Conservation (phyloP, 2,113 vertebrate genomes). For the Tetrax tetrax region DNA sequence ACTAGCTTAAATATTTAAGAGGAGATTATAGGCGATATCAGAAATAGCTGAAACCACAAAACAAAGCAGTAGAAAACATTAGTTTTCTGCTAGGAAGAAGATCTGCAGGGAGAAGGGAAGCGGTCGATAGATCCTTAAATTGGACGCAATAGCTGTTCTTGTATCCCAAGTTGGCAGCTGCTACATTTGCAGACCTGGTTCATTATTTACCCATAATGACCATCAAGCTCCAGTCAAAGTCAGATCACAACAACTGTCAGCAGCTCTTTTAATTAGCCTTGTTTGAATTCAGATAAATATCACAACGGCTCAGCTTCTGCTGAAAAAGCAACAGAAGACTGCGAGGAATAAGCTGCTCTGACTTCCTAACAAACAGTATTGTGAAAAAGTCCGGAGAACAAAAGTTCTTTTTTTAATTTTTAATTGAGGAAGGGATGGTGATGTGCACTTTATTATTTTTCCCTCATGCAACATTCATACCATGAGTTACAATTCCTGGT, state of each 20-base stretch:
- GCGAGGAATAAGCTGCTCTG: slow-evolving; percentile 49
- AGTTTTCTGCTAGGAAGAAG: slow-evolving; percentile 77
- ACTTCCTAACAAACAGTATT: slow-evolving; percentile 38
- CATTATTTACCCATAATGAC: slow-evolving; percentile 94
- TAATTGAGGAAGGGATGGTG: neutral
- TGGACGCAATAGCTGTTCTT: slow-evolving; percentile 84
- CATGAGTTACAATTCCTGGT: neutral
- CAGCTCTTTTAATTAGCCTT: slow-evolving; percentile 89
- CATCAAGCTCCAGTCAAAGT: slow-evolving; percentile 89
- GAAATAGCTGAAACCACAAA: slow-evolving; percentile 88
- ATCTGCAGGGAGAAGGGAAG: slow-evolving; percentile 84
- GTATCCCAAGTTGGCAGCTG: slow-evolving; percentile 85
- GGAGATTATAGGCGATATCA: slow-evolving; percentile 80
- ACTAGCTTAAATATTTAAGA: slow-evolving; percentile 91
- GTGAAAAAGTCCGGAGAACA: neutral
- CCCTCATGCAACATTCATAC: neutral
- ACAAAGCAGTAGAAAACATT: slow-evolving; percentile 80
- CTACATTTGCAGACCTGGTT: slow-evolving; percentile 87
- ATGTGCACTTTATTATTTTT: neutral
- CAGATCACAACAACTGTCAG: slow-evolving; percentile 91
- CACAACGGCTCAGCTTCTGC: slow-evolving; percentile 82
- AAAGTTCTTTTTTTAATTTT: neutral
- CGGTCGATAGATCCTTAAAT: slow-evolving; percentile 88
- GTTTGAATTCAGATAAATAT: slow-evolving; percentile 90
- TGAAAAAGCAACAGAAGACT: slow-evolving; percentile 78